Conservation (phyloP, 2,888 invertebrate genomes). For the Euzetes globulus region DNA sequence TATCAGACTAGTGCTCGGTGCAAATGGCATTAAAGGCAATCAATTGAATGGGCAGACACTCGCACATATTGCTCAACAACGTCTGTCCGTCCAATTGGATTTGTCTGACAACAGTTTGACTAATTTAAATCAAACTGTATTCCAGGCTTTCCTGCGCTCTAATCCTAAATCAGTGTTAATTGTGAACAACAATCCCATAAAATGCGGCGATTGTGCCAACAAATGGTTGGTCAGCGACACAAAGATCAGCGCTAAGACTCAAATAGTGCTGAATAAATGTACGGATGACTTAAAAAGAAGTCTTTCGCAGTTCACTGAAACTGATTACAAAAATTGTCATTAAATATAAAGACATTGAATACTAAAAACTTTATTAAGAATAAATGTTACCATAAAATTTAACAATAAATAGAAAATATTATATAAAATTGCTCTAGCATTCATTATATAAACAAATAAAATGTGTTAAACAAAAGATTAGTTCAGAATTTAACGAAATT, state of each 20-base stretch:
- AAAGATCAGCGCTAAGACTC: background rate
- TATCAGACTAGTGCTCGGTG: background rate
- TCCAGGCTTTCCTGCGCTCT: background rate
- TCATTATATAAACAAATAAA: background rate
- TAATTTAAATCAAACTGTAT: background rate
- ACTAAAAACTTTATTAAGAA: background rate
- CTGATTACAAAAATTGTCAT: slow-evolving; percentile 19
- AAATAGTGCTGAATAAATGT: slow-evolving; percentile 8
- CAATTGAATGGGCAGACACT: background rate
- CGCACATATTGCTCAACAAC: background rate
- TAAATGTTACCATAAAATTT: background rate
- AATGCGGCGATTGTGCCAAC: slow-evolving; percentile 29
- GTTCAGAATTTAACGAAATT: slow-evolving; percentile 30
- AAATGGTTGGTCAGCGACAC: background rate
- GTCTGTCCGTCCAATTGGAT: slow-evolving; percentile 14
- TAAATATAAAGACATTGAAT: background rate
- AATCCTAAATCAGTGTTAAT: background rate
- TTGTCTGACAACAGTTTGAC: slow-evolving; percentile 26
- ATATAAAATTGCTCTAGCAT: background rate
- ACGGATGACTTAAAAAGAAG: slow-evolving; percentile 13
- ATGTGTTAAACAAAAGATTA: background rate
- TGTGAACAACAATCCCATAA: slow-evolving; percentile 25
- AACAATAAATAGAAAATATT: background rate
- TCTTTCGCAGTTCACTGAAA: background rate
- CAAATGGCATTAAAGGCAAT: background rate